Conservation (phyloP, 2,797 vertebrate species). For the Hoplostethus mediterraneus region DNA sequence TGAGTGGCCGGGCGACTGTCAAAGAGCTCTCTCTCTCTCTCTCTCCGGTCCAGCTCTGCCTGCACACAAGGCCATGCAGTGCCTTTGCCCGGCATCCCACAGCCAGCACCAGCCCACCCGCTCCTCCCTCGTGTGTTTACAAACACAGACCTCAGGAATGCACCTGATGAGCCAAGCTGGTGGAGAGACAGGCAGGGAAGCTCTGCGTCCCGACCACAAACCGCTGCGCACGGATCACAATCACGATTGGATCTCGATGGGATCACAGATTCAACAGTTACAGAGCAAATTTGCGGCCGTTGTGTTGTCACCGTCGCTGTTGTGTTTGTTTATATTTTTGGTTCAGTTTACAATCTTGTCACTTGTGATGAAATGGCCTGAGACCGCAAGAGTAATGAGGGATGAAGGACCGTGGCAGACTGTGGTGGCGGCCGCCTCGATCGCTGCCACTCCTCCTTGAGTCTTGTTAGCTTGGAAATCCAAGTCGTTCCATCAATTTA, state of each 20-base stretch:
- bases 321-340: constrained; percentile 7
- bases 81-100: constrained; percentile 41
- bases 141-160: constrained; percentile 78
- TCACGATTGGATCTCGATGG: constrained; percentile 19
- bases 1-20: constrained; percentile 51
- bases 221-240: constrained; percentile 34
- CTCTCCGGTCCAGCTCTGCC: constrained; percentile 26
- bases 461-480: constrained; percentile 29
- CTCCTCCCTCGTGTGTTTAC: constrained; percentile 68
- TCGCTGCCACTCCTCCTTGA: constrained; percentile 56
- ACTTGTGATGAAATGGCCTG: constrained; percentile 53
- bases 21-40: constrained; percentile 42
- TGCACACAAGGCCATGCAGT: constrained; percentile 18
- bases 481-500: constrained; percentile 59
- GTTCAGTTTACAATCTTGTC: constrained; percentile 43
- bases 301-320: constrained; percentile 28
- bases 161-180: constrained; percentile 60
- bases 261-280: constrained; percentile 24
- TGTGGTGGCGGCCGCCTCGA: not conserved
- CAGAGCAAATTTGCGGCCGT: not conserved
- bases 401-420: constrained; percentile 40
- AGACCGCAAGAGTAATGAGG: constrained; percentile 51
- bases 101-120: constrained; percentile 31
- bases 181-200: constrained; percentile 8
- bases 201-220: constrained; percentile 8